Evolutionary conservation across 1,140 invertebrate genomes (phyloP), one percentile per base, ranked within the genome.

Genomic region (Microplitis mediator): DNA sequence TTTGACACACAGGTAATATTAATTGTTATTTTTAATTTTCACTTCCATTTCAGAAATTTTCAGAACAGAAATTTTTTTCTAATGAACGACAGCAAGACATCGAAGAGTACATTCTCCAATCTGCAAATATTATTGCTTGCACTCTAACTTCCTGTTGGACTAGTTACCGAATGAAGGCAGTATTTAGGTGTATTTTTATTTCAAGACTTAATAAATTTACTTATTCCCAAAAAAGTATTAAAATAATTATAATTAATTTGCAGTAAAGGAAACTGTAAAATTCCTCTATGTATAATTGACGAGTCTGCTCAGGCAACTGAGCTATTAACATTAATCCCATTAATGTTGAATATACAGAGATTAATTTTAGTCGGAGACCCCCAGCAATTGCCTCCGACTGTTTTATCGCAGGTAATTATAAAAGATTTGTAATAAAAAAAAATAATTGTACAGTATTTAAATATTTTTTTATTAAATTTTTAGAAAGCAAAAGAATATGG

Each of bases 281-380:
- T 95, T 79, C 90, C 92, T 71, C 87, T 91, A 72, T 95, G 95
- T 79, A 94, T 97, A 54, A 88, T 96, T 51, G 95, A 97, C 84
- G 95, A 97, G 85, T 94, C 95, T 23, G 93, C 93, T 0, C 94
- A 96, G 79, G 91, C 91, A 72, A 91, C 91, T 13, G 95, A 96
- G 82, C 90, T 92, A 0, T 92, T 93, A 77, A 91, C 91, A 34
- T 84, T 96, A 34, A 88, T 93, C 34, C 94, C 95, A 0, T 83
- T 96, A 5, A 87, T 90, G 64, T 88, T 92, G 69, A 88, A 88
- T 54, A 87, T 94, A 31, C 86, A 88, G 5, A 91, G 90, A 74
- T 88, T 97, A 61, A 89, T 96, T 4, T 84, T 97, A 45, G 93
- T 97, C 34, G 95, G 95, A n/a, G n/a, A n/a, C n/a, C n/a, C n/a